Evolutionary conservation across 1,140 invertebrate species (phyloP).

Genomic region (Dermatophagoides farinae): DNA sequence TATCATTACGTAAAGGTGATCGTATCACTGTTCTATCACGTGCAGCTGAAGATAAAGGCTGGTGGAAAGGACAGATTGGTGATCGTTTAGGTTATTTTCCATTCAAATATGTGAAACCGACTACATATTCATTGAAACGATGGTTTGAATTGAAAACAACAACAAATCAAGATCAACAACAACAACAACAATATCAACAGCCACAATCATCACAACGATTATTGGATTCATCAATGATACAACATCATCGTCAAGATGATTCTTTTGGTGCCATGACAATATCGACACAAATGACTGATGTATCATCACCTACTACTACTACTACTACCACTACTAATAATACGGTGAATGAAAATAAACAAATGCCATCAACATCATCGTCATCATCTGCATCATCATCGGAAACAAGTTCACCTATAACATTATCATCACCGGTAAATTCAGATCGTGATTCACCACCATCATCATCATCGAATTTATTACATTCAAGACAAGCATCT

Average conservation of each 20-base stretch:
- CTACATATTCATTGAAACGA: neutral
- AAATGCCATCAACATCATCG: neutral
- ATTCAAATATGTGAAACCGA: conserved; percentile 15
- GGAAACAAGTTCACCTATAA: neutral
- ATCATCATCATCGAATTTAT: no score
- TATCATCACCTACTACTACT: neutral
- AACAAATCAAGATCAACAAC: neutral
- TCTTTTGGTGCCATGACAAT: neutral
- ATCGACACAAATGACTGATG: neutral
- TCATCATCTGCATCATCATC: neutral
- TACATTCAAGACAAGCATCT: neutral
- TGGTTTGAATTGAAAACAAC: neutral
- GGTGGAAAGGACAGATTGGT: conserved; percentile 54
- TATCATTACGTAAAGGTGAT: conserved; percentile 52
- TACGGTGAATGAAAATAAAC: neutral
- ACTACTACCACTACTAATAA: neutral
- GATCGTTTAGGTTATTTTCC: conserved; percentile 25
- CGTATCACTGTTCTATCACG: conserved; percentile 52
- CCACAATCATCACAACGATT: neutral
- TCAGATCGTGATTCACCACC: neutral
- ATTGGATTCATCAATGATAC: neutral
- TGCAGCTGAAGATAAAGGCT: conserved; percentile 51
- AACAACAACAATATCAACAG: neutral
- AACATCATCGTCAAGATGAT: neutral
- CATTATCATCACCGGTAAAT: conserved; percentile 3